These are phyloP conservation scores for Chanos chanos DNA, from an alignment of 2,797 vertebrate genomes.

Conservation along the genomic window DNA sequence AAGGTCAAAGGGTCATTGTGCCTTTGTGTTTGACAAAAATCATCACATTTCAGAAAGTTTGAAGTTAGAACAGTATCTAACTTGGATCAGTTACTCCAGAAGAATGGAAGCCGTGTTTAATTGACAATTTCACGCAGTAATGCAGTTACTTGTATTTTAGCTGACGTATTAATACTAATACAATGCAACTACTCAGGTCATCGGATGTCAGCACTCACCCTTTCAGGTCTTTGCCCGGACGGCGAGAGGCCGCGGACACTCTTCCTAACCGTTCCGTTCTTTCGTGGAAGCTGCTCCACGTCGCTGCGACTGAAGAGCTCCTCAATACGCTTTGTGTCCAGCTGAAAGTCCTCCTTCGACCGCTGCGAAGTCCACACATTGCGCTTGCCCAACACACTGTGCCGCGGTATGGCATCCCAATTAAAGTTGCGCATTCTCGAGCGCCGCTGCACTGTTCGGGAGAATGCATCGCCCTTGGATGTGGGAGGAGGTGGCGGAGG, in stretches of 20 bases:
- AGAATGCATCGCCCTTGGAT: conserved; percentile 28
- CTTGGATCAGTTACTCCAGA: background rate
- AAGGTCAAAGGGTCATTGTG: too few relatives aligned
- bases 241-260: conserved; percentile 43
- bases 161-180: background rate
- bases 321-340: conserved; percentile 75
- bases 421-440: conserved; percentile 78
- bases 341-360: conserved; percentile 59
- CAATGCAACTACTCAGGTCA: background rate
- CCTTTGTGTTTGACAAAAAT: too few relatives aligned
- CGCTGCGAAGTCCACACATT: conserved; percentile 74
- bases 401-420: conserved; percentile 78
- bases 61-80: background rate
- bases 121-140: too few relatives aligned
- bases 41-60: background rate
- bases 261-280: conserved; percentile 36
- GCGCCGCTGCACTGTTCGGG: conserved; percentile 47
- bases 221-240: conserved; percentile 49
- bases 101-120: background rate
- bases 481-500: conserved; percentile 10
- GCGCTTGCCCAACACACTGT: conserved; percentile 68
- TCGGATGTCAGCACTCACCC: conserved; percentile 29
- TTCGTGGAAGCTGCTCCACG: conserved; percentile 36
- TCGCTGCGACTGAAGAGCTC: conserved; percentile 76
- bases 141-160: background rate